Evolutionary conservation across 2,113 vertebrate genomes (phyloP).

Genomic region (Setophaga kirtlandii): DNA sequence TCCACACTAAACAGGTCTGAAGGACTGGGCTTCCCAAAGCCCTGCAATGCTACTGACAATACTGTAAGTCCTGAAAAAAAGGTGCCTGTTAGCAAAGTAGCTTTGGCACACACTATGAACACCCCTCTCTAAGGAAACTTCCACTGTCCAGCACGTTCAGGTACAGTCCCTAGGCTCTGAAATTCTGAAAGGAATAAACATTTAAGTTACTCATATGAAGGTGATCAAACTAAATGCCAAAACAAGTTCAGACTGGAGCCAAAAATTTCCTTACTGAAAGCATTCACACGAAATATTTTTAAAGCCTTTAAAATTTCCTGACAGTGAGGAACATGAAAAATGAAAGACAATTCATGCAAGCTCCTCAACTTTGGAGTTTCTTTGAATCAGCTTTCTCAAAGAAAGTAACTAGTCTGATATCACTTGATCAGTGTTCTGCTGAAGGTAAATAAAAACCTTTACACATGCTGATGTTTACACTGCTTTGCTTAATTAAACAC

Average conservation of each 20-base stretch:
- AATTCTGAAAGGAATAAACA: not conserved
- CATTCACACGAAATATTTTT: not conserved
- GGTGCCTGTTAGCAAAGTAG: not conserved
- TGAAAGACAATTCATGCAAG: not conserved
- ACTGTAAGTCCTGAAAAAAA: not conserved
- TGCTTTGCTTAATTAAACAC: not conserved
- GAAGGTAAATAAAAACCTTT: not conserved
- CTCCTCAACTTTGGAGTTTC: not conserved
- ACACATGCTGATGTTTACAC: fast-evolving
- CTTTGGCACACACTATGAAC: not conserved
- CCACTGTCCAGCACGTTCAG: not conserved
- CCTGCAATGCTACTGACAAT: not conserved
- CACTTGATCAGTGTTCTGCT: not conserved
- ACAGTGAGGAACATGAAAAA: not conserved
- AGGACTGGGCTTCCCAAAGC: not conserved
- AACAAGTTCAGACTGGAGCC: conserved; percentile 18
- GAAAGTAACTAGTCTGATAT: not conserved
- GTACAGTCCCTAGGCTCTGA: not conserved
- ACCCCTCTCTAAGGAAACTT: not conserved
- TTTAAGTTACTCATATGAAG: not conserved
- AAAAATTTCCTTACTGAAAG: not conserved
- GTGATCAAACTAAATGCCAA: not conserved
- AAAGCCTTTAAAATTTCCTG: conserved; percentile 18
- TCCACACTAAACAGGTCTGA: not conserved
- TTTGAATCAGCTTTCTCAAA: not conserved